Conservation (phyloP, 2,797 vertebrate genomes). For the Moxostoma hubbsi region DNA sequence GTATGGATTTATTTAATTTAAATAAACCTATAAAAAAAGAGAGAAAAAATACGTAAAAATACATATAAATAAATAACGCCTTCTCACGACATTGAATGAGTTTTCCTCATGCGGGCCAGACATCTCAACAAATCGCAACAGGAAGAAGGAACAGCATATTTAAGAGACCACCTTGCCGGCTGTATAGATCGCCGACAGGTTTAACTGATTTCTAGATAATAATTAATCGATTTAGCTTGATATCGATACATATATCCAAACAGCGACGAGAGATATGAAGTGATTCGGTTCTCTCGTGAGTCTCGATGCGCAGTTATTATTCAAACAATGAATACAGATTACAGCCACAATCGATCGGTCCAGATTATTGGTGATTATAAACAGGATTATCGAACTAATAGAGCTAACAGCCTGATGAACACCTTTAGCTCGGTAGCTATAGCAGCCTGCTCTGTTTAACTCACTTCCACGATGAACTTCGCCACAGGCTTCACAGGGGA, state of each 20-base stretch:
- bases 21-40: not conserved
- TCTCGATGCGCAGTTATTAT: slow-evolving; percentile 23
- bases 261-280: not conserved
- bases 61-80: slow-evolving; percentile 18
- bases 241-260: not conserved
- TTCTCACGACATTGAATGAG: slow-evolving; percentile 35
- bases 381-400: slow-evolving; percentile 1
- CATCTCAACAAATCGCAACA: not conserved
- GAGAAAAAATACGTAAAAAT: not conserved
- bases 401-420: slow-evolving; percentile 23
- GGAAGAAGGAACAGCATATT: slow-evolving; percentile 4
- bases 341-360: slow-evolving; percentile 17
- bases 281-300: slow-evolving; percentile 14
- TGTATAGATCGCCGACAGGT: not conserved
- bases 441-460: slow-evolving; percentile 29
- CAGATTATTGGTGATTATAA: not conserved
- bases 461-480: slow-evolving; percentile 42
- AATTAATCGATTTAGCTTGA: not conserved
- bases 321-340: slow-evolving; percentile 11
- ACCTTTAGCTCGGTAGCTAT: slow-evolving; percentile 35
- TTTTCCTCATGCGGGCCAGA: slow-evolving; percentile 38
- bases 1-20: not conserved
- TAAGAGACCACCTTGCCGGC: slow-evolving; percentile 2
- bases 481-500: not conserved
- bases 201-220: not conserved